These are phyloP conservation scores for Lasioglossum calceatum DNA, from an alignment of 2,888 invertebrate species.

Conservation along the genomic window DNA sequence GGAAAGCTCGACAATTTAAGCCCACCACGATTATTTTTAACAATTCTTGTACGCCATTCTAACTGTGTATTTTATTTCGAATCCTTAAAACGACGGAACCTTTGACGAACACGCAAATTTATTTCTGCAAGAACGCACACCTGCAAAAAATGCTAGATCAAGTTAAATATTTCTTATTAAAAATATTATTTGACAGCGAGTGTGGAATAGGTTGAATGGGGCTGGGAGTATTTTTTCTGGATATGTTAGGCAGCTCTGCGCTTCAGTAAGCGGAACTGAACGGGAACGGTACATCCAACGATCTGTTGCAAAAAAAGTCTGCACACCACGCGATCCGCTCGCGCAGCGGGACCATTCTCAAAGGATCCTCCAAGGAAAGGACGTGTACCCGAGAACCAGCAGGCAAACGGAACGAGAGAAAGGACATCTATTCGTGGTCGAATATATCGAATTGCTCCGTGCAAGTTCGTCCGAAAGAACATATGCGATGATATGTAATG, in stretches of 20 bases:
- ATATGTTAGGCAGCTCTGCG: constrained; percentile 13
- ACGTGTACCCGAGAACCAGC: neutral
- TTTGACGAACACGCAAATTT: no score
- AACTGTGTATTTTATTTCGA: no score
- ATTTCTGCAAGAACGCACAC: no score
- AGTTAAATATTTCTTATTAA: neutral
- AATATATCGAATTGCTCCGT: neutral
- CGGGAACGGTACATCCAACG: constrained; percentile 68
- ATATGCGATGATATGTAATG: neutral
- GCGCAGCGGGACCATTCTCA: constrained; percentile 26
- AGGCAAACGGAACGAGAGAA: neutral
- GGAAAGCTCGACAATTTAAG: neutral
- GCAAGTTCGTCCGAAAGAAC: neutral
- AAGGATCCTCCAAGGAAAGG: neutral
- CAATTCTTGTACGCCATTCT: no score
- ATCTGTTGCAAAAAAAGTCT: constrained; percentile 57
- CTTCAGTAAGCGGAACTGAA: constrained; percentile 65
- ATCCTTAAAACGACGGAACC: no score
- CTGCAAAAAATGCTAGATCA: no score
- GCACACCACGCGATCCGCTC: constrained; percentile 37
- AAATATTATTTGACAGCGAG: neutral
- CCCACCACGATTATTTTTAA: no score
- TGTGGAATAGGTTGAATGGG: neutral
- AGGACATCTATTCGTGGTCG: neutral
- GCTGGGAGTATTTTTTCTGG: neutral